A percentile compares a stretch with the other conserved stretches of the same genome.
Evolutionary conservation across 2,797 vertebrate species (phyloP).

Genomic region (Bucorvus abyssinicus): DNA sequence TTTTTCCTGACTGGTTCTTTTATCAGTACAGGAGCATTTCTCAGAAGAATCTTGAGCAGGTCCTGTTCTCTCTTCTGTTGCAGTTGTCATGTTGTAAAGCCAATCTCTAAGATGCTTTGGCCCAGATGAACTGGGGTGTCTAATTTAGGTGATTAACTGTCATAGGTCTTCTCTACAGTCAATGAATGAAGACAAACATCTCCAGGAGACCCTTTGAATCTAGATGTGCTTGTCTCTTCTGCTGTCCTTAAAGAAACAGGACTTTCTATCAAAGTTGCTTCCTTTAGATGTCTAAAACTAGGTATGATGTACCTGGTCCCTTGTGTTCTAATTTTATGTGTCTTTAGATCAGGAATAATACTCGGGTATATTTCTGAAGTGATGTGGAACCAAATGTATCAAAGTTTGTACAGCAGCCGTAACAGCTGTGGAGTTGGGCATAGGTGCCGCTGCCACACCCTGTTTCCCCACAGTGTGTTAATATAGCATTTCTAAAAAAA

Average conservation of each 20-base stretch:
- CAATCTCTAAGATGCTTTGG: neutral
- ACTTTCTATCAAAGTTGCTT: neutral
- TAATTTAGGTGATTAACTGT: neutral
- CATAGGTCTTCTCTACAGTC: neutral
- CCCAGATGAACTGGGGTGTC: neutral
- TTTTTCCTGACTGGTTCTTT: no score
- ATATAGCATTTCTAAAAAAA: neutral
- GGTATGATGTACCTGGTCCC: neutral
- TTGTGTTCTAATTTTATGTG: accelerated
- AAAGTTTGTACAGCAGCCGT: neutral
- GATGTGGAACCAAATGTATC: neutral
- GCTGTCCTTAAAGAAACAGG: neutral
- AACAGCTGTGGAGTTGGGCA: neutral
- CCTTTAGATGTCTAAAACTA: neutral
- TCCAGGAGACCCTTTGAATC: neutral
- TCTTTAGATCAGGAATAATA: neutral
- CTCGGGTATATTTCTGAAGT: neutral
- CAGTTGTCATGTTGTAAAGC: no score
- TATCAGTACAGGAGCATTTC: no score
- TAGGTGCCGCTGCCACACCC: neutral
- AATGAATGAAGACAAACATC: neutral
- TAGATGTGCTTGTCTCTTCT: neutral
- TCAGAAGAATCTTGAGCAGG: no score
- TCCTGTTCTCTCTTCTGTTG: no score
- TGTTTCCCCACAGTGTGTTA: neutral